Percentiles rank a stretch among this genome's conserved stretches.
phyloP scores from a whole-genome alignment of 2,113 vertebrate genomes.

The Hassar affinis region DNA sequence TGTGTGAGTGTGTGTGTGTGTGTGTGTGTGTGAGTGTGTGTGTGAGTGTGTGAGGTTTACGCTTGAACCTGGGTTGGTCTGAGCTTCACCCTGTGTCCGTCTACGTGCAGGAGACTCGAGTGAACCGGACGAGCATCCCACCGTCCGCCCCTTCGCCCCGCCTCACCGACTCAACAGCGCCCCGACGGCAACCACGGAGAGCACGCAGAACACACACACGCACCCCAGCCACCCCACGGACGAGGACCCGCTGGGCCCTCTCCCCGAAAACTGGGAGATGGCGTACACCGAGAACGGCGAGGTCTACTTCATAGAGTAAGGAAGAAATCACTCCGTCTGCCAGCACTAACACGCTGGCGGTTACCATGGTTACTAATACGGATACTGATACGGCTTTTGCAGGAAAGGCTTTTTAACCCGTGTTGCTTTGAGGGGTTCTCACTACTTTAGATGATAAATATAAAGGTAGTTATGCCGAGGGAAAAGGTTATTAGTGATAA shows the following conservation, averaged over 20 bases:
- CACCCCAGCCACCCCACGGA: constrained; percentile 89
- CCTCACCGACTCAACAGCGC: constrained; percentile 72
- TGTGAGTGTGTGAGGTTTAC: background rate
- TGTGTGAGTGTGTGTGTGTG: background rate
- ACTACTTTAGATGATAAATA: background rate
- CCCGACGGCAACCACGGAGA: constrained; percentile 90
- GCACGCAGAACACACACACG: constrained; percentile 90
- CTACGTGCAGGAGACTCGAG: constrained; percentile 83
- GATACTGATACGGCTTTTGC: background rate
- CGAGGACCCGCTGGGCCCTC: constrained; percentile 92
- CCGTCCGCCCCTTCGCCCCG: constrained; percentile 65
- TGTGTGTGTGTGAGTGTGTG: constrained; percentile 1
- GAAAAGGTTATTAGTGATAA: background rate
- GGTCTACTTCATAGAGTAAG: constrained; percentile 99
- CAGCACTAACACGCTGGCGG: background rate
- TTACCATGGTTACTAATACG: no score
- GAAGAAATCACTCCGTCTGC: background rate
- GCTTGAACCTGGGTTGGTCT: no score
- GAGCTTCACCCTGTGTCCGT: background rate
- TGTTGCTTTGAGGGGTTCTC: background rate
- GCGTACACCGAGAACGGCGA: constrained; percentile 98
- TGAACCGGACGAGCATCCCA: constrained; percentile 85
- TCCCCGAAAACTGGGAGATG: constrained; percentile 99
- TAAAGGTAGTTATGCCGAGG: background rate
- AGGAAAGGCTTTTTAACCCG: background rate